phyloP scores from a whole-genome alignment of 2,797 vertebrate genomes.

The Semotilus atromaculatus region DNA sequence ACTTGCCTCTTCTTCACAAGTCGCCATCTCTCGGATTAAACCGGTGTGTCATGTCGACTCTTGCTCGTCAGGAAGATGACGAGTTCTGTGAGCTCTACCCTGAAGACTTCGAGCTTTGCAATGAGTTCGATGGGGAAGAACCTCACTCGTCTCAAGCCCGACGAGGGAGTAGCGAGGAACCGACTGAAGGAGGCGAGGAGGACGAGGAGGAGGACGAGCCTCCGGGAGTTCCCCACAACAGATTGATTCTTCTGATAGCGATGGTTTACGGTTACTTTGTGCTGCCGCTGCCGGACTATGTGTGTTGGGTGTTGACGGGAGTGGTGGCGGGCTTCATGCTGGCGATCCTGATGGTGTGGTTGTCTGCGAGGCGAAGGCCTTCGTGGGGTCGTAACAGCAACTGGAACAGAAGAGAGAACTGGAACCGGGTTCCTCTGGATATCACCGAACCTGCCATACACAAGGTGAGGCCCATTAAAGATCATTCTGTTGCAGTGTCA shows the following conservation, averaged over 20 bases:
- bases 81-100: conserved; percentile 92
- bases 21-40: conserved; percentile 84
- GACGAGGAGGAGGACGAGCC: conserved; percentile 74
- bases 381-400: conserved; percentile 65
- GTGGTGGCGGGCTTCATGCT: conserved; percentile 90
- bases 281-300: conserved; percentile 88
- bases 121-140: conserved; percentile 69
- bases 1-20: conserved; percentile 52
- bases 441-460: conserved; percentile 92
- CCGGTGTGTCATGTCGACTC: conserved; percentile 88
- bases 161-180: conserved; percentile 71
- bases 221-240: conserved; percentile 81
- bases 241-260: conserved; percentile 81
- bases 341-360: conserved; percentile 89
- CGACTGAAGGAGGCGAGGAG: conserved; percentile 52
- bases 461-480: conserved; percentile 81
- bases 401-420: conserved; percentile 65
- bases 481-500: background rate
- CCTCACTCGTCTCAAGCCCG: conserved; percentile 67
- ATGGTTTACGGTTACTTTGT: conserved; percentile 86
- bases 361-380: conserved; percentile 80
- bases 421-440: conserved; percentile 79
- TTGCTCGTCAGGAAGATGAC: conserved; percentile 92
- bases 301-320: conserved; percentile 87
- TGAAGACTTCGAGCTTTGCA: conserved; percentile 87